A percentile compares a stretch with the other conserved stretches of the same genome.
Conservation (phyloP, 2,888 invertebrate species). For the Megaustenia siamemsis region DNA sequence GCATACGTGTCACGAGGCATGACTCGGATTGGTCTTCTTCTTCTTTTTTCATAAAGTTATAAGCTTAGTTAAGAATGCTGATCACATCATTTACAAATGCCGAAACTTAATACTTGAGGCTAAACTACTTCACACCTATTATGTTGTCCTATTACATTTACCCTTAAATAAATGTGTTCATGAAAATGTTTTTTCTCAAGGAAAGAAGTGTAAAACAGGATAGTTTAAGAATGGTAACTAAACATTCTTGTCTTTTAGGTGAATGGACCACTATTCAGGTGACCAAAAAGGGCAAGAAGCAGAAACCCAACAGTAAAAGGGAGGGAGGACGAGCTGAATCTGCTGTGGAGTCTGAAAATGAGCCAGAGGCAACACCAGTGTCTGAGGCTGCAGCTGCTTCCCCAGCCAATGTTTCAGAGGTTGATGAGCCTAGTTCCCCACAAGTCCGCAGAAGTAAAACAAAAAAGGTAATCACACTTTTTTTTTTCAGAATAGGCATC, state of each 20-base stretch:
- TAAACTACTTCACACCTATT: no score
- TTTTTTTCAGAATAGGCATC: no score
- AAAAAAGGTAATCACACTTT: slow-evolving; percentile 51
- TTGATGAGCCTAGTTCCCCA: slow-evolving; percentile 23
- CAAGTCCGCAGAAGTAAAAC: slow-evolving; percentile 53
- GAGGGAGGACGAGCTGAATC: slow-evolving; percentile 30
- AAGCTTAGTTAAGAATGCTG: no score
- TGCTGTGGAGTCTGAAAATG: slow-evolving; percentile 36
- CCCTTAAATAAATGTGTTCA: no score
- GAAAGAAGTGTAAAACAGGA: neutral
- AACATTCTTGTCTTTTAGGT: slow-evolving; percentile 48
- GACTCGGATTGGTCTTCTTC: no score
- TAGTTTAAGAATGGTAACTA: no score
- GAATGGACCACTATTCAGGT: slow-evolving; percentile 68
- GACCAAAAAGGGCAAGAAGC: slow-evolving; percentile 68
- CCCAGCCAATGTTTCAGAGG: neutral
- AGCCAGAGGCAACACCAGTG: slow-evolving; percentile 18
- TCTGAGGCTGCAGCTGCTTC: slow-evolving; percentile 20
- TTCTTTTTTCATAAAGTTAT: no score
- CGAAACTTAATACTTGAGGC: no score
- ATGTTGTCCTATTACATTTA: no score
- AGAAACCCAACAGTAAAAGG: slow-evolving; percentile 58
- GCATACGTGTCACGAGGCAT: no score
- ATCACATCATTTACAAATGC: no score
- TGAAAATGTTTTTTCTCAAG: no score